Percentiles rank a stretch among this genome's conserved stretches.
Evolutionary conservation across 2,113 vertebrate genomes (phyloP).

Genomic region (Sardina pilchardus): DNA sequence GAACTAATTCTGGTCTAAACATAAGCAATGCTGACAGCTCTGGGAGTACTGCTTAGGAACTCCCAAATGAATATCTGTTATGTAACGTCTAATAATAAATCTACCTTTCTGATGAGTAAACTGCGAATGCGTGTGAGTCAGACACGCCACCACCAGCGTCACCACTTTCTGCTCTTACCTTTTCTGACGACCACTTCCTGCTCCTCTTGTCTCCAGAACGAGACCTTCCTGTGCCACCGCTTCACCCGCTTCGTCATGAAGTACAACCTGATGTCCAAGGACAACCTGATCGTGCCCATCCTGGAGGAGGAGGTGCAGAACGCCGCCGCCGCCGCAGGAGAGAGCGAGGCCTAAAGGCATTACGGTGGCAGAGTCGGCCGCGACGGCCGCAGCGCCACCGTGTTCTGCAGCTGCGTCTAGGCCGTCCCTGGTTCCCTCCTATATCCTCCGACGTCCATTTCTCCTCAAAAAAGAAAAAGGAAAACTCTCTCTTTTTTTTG

Average conservation of each 20-base stretch:
- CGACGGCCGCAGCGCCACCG: not conserved
- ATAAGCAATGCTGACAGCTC: not conserved
- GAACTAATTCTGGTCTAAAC: not conserved
- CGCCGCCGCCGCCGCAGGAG: slow-evolving; percentile 70
- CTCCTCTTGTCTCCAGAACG: slow-evolving; percentile 76
- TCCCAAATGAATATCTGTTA: not conserved
- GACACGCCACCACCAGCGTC: not conserved
- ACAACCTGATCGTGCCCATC: slow-evolving; percentile 99
- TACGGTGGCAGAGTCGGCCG: not conserved
- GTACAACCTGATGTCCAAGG: slow-evolving; percentile 99
- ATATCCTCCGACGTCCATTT: not conserved
- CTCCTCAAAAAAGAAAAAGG: not conserved
- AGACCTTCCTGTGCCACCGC: slow-evolving; percentile 98
- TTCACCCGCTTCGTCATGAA: slow-evolving; percentile 99
- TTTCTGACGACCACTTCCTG: not conserved
- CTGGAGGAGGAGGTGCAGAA: slow-evolving; percentile 88
- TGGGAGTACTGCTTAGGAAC: not conserved
- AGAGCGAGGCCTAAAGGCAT: slow-evolving; percentile 88
- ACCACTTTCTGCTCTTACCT: no score
- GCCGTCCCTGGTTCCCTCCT: not conserved
- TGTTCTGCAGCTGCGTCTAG: not conserved
- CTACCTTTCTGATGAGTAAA: not conserved
- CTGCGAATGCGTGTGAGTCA: not conserved
- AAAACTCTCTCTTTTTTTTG: not conserved
- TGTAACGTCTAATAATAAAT: not conserved